phyloP scores from a whole-genome alignment of 2,113 vertebrate species.

The Artemisiospiza belli region DNA sequence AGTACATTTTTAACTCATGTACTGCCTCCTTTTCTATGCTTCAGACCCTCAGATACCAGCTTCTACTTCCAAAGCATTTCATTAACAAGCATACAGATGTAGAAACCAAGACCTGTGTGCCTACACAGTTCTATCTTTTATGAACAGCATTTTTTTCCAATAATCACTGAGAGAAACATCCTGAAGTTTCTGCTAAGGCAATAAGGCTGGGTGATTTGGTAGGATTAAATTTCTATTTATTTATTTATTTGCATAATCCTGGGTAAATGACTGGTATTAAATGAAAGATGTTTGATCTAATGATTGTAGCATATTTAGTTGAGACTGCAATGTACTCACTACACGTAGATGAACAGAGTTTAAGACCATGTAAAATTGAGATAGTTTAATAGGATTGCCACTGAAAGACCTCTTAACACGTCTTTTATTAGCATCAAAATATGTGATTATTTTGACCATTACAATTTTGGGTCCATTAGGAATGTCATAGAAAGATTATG shows the following conservation, averaged over 20 bases:
- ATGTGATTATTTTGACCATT: background rate
- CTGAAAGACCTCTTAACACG: background rate
- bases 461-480: background rate
- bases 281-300: background rate
- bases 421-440: background rate
- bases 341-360: background rate
- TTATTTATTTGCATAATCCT: conserved; percentile 23
- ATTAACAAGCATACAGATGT: background rate
- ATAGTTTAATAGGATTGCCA: background rate
- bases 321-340: background rate
- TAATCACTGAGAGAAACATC: background rate
- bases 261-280: background rate
- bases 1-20: background rate
- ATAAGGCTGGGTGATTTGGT: background rate
- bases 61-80: background rate
- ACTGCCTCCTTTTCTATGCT: background rate
- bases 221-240: conserved; percentile 6
- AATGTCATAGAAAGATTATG: background rate
- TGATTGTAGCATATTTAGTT: background rate
- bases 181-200: background rate
- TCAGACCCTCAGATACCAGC: background rate
- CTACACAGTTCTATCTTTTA: background rate
- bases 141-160: background rate
- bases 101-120: background rate
- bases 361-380: background rate